A percentile compares a stretch with the other conserved stretches of the same genome.
Evolutionary conservation across 2,113 vertebrate species (phyloP).

Genomic region (Thalassarche chlororhynchos): DNA sequence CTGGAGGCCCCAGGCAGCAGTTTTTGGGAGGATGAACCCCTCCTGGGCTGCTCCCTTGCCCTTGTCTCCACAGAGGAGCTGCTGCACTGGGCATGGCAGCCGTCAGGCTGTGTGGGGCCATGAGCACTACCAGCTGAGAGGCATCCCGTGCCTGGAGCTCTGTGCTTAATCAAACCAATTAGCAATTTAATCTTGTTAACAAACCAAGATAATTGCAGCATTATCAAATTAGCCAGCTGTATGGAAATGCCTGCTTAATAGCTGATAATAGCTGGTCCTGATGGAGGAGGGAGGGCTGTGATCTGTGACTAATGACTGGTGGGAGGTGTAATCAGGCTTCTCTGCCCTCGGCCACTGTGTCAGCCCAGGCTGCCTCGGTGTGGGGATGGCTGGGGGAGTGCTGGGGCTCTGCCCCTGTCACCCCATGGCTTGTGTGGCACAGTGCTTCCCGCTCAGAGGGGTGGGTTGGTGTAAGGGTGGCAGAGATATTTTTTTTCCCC

Average conservation of each 20-base stretch:
- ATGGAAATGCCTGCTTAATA: slow-evolving; percentile 58
- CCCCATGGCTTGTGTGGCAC: neutral
- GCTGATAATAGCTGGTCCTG: slow-evolving; percentile 53
- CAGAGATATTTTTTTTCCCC: too few relatives aligned
- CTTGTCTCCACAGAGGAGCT: neutral
- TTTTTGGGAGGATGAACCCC: neutral
- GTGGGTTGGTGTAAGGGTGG: neutral
- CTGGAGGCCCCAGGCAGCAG: neutral
- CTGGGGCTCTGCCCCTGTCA: neutral
- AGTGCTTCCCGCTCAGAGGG: neutral
- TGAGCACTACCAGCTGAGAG: neutral
- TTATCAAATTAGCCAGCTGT: slow-evolving; percentile 65
- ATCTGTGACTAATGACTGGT: neutral
- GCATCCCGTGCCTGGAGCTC: slow-evolving; percentile 2
- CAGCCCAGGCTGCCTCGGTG: neutral
- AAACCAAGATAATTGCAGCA: slow-evolving; percentile 62
- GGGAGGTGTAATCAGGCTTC: neutral
- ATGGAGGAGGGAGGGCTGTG: neutral
- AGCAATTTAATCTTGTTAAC: slow-evolving; percentile 67
- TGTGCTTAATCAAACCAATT: slow-evolving; percentile 64
- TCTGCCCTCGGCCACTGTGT: neutral
- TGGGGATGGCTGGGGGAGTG: accelerated
- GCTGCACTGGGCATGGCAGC: neutral
- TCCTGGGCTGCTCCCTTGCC: neutral
- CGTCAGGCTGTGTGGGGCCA: neutral